Conservation (phyloP, 1,140 invertebrate genomes). For the Rhopalosiphum maidis region DNA sequence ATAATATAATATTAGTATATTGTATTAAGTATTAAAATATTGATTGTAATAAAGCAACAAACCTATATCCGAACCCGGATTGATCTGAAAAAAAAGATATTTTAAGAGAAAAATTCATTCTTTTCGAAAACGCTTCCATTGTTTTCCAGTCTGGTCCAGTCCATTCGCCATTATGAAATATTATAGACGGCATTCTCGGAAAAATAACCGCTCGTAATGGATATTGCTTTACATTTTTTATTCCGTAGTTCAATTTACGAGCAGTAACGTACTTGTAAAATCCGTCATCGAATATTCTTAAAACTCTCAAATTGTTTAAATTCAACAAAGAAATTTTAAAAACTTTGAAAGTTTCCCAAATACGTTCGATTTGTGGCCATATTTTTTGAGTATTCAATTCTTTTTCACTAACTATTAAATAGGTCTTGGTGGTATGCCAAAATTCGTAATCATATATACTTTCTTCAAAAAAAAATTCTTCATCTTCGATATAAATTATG, state of each 20-base stretch:
- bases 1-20: background rate
- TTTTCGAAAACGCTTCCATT: background rate
- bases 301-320: background rate
- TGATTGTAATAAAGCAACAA: background rate
- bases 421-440: conserved; percentile 28
- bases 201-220: conserved; percentile 25
- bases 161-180: background rate
- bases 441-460: background rate
- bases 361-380: background rate
- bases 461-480: background rate
- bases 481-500: background rate
- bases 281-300: background rate
- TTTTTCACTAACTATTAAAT: conserved; percentile 34
- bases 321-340: conserved; percentile 38
- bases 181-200: background rate
- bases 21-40: background rate
- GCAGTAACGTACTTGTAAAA: background rate
- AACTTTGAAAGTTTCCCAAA: conserved; percentile 36
- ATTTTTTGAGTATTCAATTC: background rate
- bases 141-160: conserved; percentile 11
- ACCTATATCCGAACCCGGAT: background rate
- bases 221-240: background rate
- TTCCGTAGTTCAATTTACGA: background rate
- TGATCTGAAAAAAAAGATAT: background rate
- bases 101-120: conserved; percentile 29